These are phyloP conservation scores for Leucophenga montana DNA, from an alignment of 2,888 invertebrate species.

Conservation along the genomic window DNA sequence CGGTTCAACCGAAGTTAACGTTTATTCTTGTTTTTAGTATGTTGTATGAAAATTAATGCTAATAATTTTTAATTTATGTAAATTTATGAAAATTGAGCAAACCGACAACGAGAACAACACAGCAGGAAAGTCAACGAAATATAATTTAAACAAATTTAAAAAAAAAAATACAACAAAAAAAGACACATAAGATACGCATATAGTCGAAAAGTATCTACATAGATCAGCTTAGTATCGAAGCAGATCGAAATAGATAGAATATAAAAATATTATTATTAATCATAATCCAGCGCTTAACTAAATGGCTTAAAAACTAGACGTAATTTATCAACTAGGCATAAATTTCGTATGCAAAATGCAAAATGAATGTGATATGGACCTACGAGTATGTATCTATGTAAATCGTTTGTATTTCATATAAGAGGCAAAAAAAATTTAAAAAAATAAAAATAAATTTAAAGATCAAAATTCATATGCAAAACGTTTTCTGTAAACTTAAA, in stretches of 20 bases:
- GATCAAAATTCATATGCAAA: too few species aligned
- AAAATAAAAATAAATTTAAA: neutral
- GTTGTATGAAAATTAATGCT: too few species aligned
- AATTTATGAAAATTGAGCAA: too few species aligned
- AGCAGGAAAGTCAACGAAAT: too few species aligned
- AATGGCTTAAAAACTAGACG: slow-evolving; percentile 14
- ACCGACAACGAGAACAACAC: too few species aligned
- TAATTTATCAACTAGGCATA: slow-evolving; percentile 6
- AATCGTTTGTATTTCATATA: neutral
- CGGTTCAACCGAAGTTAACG: too few species aligned
- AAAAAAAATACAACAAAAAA: neutral
- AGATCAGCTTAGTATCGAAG: neutral
- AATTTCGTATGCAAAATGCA: neutral
- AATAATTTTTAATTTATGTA: too few species aligned
- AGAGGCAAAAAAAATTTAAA: neutral
- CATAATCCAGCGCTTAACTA: slow-evolving; percentile 10
- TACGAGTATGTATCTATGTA: too few species aligned
- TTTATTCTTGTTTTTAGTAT: too few species aligned
- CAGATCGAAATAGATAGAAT: neutral
- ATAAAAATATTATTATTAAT: neutral
- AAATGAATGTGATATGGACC: neutral
- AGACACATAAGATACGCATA: neutral
- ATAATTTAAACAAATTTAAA: too few species aligned
- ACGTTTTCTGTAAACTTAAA: too few species aligned
- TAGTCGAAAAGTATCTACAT: too few species aligned